phyloP scores from a whole-genome alignment of 2,113 vertebrate genomes.

The Lagopus muta region DNA sequence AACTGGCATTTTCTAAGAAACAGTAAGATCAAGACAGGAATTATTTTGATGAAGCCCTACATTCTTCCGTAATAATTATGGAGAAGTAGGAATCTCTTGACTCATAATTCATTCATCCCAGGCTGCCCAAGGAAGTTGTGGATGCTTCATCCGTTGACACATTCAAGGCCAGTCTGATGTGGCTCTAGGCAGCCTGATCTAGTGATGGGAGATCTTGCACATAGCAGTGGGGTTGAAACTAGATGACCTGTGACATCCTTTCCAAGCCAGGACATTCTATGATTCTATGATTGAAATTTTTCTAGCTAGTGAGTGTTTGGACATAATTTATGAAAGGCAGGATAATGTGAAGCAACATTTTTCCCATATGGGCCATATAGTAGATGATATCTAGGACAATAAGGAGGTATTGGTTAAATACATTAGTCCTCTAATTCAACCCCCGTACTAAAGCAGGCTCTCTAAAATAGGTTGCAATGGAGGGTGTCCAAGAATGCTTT shows the following conservation, averaged over 20 bases:
- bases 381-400: neutral
- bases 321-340: neutral
- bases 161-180: too few species aligned
- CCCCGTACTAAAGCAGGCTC: too few species aligned
- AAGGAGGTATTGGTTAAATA: neutral
- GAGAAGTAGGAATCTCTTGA: neutral
- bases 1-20: neutral
- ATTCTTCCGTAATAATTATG: neutral
- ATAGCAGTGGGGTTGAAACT: too few species aligned
- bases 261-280: too few species aligned
- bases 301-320: neutral
- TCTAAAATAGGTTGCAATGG: too few species aligned
- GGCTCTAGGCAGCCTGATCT: too few species aligned
- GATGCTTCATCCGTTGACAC: too few species aligned
- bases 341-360: neutral
- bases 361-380: rapidly evolving
- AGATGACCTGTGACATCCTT: too few species aligned
- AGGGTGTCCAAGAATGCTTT: too few species aligned
- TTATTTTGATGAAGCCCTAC: neutral
- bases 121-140: too few species aligned
- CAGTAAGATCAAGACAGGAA: neutral
- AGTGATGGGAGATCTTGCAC: too few species aligned
- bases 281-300: neutral
- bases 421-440: neutral
- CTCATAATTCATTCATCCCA: neutral